Percentiles rank a stretch among this genome's conserved stretches.
Conservation (phyloP, 2,113 vertebrate genomes). For the Riparia riparia region DNA sequence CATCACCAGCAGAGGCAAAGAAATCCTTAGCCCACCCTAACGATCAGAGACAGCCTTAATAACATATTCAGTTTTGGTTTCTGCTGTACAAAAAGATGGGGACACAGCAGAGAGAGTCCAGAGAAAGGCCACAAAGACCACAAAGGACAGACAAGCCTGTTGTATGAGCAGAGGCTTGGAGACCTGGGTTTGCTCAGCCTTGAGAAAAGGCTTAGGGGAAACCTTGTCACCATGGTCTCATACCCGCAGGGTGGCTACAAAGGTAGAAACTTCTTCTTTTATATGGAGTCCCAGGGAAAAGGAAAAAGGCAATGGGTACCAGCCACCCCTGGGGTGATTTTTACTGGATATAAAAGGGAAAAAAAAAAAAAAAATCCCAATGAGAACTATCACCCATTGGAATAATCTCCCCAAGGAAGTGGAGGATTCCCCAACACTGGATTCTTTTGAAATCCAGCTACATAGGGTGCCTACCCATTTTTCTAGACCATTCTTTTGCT, state of each 20-base stretch:
- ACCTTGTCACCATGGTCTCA: neutral
- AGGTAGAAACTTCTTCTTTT: neutral
- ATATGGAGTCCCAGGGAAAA: fast-evolving
- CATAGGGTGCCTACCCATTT: neutral
- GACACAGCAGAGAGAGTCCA: neutral
- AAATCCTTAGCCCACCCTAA: neutral
- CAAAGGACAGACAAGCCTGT: neutral
- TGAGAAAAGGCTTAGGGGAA: neutral
- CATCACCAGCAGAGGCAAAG: neutral
- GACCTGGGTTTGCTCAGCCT: neutral
- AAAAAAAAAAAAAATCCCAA: neutral
- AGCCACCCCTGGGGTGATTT: neutral
- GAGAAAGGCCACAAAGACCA: neutral
- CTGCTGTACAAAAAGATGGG: neutral
- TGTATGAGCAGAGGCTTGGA: neutral
- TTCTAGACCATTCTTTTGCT: neutral
- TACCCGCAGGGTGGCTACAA: neutral
- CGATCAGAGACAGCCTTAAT: neutral
- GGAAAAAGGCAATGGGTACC: neutral
- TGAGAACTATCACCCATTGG: neutral
- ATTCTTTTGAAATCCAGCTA: neutral
- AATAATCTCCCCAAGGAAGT: neutral
- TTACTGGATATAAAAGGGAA: neutral
- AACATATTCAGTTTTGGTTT: neutral
- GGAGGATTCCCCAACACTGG: neutral